Evolutionary conservation across 2,797 vertebrate genomes (phyloP), one percentile per base, ranked within the genome.

Genomic region (Spinibarbus caldwelli): DNA sequence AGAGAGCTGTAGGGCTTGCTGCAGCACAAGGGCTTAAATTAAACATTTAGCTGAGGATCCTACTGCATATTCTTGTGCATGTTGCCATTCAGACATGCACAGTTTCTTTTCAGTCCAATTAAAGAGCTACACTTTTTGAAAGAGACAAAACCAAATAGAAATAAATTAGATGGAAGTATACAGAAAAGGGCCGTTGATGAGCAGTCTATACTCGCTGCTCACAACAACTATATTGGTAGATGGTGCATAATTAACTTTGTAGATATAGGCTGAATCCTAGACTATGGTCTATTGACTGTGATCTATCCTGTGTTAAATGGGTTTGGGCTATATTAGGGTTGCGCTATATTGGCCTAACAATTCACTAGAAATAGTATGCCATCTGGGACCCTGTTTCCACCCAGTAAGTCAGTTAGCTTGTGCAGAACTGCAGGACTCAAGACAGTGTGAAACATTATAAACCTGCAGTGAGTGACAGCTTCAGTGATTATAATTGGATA

Each of bases 1-100:
- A 79, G 88, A 66, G 64, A 17, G 47, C 77, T 72, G 81, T 67
- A 59, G 64, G 47, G 57, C 62, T 73, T 76, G 31, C 54, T 41
- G 68, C 77, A 38, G 57, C 57, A 80, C 7, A 62, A 45, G 31
- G 23, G 43, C 52, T 72, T 8, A 78, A 71, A 26, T 47, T 0
- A 17, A 78, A 57, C 47, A 43, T 78, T 43, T 23, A 45, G 47
- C 15, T 36, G 49, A 71, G 36, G 49, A 45, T 71, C 19, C n/a
- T 67, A 6, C n/a, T 54, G n/a, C 47, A 31, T 45, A 38, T 21
- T 1, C 0, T 68, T 70, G 15, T 31, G 47, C 6, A 85, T 23
- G 15, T 34, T 70, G 14, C 5, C 26, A 15, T 67, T 52, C 9
- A 45, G 47, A 78, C 66, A 70, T 3, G 2, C 34, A 2, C 23